These are phyloP conservation scores for Epistrophella euchroma DNA, from an alignment of 2,888 invertebrate genomes.

Conservation along the genomic window DNA sequence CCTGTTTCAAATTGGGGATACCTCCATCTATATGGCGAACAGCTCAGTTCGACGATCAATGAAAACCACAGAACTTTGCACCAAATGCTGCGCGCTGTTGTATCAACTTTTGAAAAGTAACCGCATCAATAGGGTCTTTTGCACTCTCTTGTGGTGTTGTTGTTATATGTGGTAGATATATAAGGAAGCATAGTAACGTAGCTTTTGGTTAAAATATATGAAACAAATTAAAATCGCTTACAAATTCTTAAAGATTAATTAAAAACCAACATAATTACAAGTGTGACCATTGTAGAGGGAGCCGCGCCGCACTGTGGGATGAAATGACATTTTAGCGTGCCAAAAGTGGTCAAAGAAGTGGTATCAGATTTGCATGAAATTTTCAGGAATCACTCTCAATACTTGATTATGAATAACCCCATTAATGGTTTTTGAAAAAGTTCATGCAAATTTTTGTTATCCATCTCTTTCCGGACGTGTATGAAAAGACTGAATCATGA, in stretches of 20 bases:
- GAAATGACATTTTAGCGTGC: too few species aligned
- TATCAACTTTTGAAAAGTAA: constrained; percentile 56
- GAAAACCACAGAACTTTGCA: constrained; percentile 71
- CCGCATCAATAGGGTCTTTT: constrained; percentile 63
- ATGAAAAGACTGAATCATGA: too few species aligned
- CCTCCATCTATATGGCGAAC: constrained; percentile 44
- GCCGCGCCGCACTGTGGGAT: too few species aligned
- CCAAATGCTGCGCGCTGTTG: constrained; percentile 70
- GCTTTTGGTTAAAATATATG: background rate
- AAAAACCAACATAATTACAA: background rate
- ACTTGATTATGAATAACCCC: too few species aligned
- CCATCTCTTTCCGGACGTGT: too few species aligned
- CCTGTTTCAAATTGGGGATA: constrained; percentile 22
- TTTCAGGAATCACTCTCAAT: too few species aligned
- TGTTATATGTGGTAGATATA: background rate
- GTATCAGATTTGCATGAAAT: too few species aligned
- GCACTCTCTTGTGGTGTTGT: constrained; percentile 42
- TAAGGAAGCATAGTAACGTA: constrained; percentile 7
- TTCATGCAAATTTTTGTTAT: too few species aligned
- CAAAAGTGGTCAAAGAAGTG: too few species aligned
- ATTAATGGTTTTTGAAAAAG: too few species aligned
- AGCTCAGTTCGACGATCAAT: constrained; percentile 68
- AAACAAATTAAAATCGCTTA: constrained; percentile 10
- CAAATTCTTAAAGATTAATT: constrained; percentile 2
- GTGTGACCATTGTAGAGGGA: background rate